A percentile compares a stretch with the other conserved stretches of the same genome.
phyloP scores from a whole-genome alignment of 2,888 invertebrate genomes.

The Ptychoptera albimana region DNA sequence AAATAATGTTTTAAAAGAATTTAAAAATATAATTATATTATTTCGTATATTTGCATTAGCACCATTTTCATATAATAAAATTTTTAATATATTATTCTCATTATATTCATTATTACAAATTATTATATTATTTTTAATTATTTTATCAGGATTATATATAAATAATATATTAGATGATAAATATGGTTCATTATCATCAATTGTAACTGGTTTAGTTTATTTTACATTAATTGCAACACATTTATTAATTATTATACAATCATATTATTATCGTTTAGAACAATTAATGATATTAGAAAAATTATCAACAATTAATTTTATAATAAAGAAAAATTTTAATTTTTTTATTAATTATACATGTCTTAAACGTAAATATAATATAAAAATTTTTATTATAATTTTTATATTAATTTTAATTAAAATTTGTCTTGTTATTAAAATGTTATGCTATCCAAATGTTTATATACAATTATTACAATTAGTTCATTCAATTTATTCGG shows the following conservation, averaged over 20 bases:
- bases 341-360: slow-evolving; percentile 2
- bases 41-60: slow-evolving; percentile 59
- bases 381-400: slow-evolving; percentile 5
- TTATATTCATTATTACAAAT: neutral
- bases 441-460: neutral
- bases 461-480: slow-evolving; percentile 1
- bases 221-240: slow-evolving; percentile 14
- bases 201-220: slow-evolving; percentile 12
- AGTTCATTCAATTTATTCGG: slow-evolving; percentile 3
- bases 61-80: slow-evolving; percentile 1
- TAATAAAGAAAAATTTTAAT: slow-evolving; percentile 8
- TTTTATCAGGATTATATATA: slow-evolving; percentile 6
- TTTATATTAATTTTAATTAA: slow-evolving; percentile 2
- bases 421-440: slow-evolving; percentile 1
- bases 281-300: slow-evolving; percentile 10
- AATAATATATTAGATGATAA: slow-evolving; percentile 5
- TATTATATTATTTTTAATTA: slow-evolving; percentile 3
- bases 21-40: slow-evolving; percentile 37
- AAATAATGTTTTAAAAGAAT: too few species aligned
- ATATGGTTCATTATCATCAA: slow-evolving; percentile 6
- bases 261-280: slow-evolving; percentile 10
- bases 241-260: slow-evolving; percentile 14
- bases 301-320: slow-evolving; percentile 11
- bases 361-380: neutral
- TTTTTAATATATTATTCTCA: neutral